Percentiles rank a stretch among this genome's conserved stretches.
phyloP scores from a whole-genome alignment of 2,888 invertebrate species.

The Sinodicranocentrus sp. region DNA sequence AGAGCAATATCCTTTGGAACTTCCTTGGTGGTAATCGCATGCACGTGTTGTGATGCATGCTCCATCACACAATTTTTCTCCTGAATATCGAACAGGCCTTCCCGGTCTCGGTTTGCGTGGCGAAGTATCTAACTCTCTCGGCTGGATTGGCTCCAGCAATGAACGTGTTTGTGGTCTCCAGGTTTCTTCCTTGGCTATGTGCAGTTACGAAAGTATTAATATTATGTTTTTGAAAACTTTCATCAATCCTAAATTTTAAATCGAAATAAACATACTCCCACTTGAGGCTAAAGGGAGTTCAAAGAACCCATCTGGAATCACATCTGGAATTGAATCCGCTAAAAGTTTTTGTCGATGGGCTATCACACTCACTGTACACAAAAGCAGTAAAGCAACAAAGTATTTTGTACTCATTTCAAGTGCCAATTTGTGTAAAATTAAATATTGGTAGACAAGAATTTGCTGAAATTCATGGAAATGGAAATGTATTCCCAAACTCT shows the following conservation, averaged over 20 bases:
- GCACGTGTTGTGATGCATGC: constrained; percentile 72
- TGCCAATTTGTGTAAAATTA: too few relatives aligned
- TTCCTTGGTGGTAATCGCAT: constrained; percentile 72
- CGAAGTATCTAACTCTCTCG: constrained; percentile 8
- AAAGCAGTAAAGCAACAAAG: too few relatives aligned
- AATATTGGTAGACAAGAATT: too few relatives aligned
- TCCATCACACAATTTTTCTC: constrained; percentile 69
- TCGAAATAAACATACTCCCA: not conserved
- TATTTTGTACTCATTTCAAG: too few relatives aligned
- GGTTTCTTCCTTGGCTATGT: constrained; percentile 2
- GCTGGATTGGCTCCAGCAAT: constrained; percentile 38
- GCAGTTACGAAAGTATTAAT: too few relatives aligned
- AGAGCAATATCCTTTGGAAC: constrained; percentile 64
- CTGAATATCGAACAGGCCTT: constrained; percentile 20
- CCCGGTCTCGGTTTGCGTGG: constrained; percentile 11
- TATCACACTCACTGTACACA: too few relatives aligned
- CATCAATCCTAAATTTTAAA: too few relatives aligned
- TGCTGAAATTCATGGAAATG: too few relatives aligned
- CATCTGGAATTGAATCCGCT: too few relatives aligned
- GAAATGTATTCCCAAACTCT: too few relatives aligned
- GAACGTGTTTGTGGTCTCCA: constrained; percentile 30
- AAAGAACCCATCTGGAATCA: constrained; percentile 37
- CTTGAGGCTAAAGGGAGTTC: constrained; percentile 29
- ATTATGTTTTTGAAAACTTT: too few relatives aligned
- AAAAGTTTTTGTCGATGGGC: too few relatives aligned